Base-by-base conservation (phyloP, 2,113 vertebrate genomes). In the Pelvicachromis taeniatus region DNA sequence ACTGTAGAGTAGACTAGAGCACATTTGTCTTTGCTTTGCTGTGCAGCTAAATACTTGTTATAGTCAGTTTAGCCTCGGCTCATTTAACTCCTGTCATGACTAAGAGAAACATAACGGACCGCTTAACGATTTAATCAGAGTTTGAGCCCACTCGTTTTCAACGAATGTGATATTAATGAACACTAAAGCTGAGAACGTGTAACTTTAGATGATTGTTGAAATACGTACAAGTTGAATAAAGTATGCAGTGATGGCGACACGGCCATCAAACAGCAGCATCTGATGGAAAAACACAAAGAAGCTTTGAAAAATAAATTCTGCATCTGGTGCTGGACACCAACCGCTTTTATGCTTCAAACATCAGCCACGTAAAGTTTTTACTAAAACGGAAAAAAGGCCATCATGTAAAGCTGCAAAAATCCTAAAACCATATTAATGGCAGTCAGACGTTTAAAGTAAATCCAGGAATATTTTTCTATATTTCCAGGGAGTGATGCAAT, bases 241-340 rank as follows among this genome's bases (percentile, higher is more conserved):
- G 88, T 86, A 89, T 75, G 92, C 90, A 91, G 86, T 35, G 56
- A 82, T 68, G 4, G 4, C 9, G 50, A 53, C 17, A 0, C 29
- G 56, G 11, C 73, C 12, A 42, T 54, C 21, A 52, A 52, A 73
- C 29, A 38, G 80, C 42, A 75, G 23, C 45, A 75, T 80, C 29
- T 53, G 55, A 84, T 31, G 31, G 31, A 45, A 65, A 58, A 53
- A 54, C 4, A 17, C 6, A 77, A 16, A 55, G 9, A 2, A 21
- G 19, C 54, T 68, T 50, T 75, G 6, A 1, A 50, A 29, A 70
- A 63, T 61, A 5, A 5, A 33, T 70, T 23, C 4, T 86, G 23
- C 80, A 91, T 90, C 86, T 95, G 95, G 94, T 96, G 95, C 95
- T 89, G 95, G 95, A 77, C 94, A 90, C 94, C 94, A 92, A 80